These are phyloP conservation scores for Drosophila eohydei DNA, from an alignment of 2,888 invertebrate genomes.

Conservation along the genomic window DNA sequence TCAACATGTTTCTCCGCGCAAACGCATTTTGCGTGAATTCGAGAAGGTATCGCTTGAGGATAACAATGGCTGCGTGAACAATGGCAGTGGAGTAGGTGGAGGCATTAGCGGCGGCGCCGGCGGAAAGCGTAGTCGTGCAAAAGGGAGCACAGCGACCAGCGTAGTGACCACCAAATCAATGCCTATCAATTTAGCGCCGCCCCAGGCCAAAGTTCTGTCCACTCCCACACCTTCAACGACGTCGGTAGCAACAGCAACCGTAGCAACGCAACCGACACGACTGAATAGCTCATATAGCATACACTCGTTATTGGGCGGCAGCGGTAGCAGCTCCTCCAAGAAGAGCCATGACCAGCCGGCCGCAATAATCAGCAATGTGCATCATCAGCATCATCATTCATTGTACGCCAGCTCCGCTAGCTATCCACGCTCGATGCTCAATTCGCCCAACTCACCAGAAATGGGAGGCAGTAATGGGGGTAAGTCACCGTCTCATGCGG, in stretches of 20 bases:
- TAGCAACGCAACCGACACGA: conserved; percentile 72
- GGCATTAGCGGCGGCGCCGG: conserved; percentile 60
- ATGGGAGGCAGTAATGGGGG: conserved; percentile 79
- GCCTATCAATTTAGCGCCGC: conserved; percentile 69
- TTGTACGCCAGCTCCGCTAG: conserved; percentile 79
- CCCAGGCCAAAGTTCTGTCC: conserved; percentile 52
- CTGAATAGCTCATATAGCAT: conserved; percentile 93
- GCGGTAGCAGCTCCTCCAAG: conserved; percentile 60
- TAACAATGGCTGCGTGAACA: conserved; percentile 81
- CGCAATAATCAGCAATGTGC: conserved; percentile 77
- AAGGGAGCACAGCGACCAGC: conserved; percentile 49
- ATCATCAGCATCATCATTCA: conserved; percentile 64
- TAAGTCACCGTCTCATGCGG: conserved; percentile 74
- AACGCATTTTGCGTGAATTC: conserved; percentile 92
- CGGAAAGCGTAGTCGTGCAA: conserved; percentile 87
- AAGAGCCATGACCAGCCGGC: conserved; percentile 68
- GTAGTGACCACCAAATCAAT: conserved; percentile 48
- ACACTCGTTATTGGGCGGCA: conserved; percentile 90
- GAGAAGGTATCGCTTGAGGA: conserved; percentile 90
- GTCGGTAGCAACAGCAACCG: conserved; percentile 39
- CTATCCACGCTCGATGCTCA: conserved; percentile 81
- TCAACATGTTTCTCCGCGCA: conserved; percentile 88
- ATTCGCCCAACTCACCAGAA: conserved; percentile 85
- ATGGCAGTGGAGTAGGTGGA: conserved; percentile 84
- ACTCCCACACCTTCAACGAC: conserved; percentile 41